A percentile compares a stretch with the other conserved stretches of the same genome.
phyloP scores from a whole-genome alignment of 1,140 invertebrate genomes.

The Armadillidium nasatum region DNA sequence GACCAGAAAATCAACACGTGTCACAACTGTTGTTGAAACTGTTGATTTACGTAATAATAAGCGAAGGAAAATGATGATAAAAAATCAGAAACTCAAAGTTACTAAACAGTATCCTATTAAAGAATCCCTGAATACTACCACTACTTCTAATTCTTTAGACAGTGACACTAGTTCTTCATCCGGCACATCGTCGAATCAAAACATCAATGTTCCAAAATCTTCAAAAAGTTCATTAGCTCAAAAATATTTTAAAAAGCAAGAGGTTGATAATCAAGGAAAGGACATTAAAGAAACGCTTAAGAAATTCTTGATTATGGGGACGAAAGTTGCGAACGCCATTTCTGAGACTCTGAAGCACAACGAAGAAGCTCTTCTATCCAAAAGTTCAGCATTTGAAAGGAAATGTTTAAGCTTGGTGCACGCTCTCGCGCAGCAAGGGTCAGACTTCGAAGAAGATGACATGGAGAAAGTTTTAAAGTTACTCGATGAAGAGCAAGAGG shows the following conservation, averaged over 20 bases:
- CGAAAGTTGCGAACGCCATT: neutral
- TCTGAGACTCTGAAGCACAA: neutral
- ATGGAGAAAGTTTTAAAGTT: neutral
- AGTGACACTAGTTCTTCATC: neutral
- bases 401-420: neutral
- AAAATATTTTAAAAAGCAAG: neutral
- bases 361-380: neutral
- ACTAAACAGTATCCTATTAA: neutral
- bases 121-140: neutral
- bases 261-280: neutral
- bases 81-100: neutral
- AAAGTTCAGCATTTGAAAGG: neutral
- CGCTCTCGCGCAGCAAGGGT: neutral
- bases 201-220: neutral
- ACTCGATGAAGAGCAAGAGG: neutral
- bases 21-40: slow-evolving; percentile 3
- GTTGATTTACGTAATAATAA: neutral
- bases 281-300: neutral
- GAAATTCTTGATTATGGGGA: neutral
- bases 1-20: neutral
- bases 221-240: neutral
- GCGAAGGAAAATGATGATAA: neutral
- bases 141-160: neutral
- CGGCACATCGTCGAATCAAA: neutral
- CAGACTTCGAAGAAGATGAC: neutral